Percentiles rank a stretch among this genome's conserved stretches.
These are phyloP conservation scores for Diadegma fenestrale DNA, from an alignment of 2,888 invertebrate species.

Conservation along the genomic window DNA sequence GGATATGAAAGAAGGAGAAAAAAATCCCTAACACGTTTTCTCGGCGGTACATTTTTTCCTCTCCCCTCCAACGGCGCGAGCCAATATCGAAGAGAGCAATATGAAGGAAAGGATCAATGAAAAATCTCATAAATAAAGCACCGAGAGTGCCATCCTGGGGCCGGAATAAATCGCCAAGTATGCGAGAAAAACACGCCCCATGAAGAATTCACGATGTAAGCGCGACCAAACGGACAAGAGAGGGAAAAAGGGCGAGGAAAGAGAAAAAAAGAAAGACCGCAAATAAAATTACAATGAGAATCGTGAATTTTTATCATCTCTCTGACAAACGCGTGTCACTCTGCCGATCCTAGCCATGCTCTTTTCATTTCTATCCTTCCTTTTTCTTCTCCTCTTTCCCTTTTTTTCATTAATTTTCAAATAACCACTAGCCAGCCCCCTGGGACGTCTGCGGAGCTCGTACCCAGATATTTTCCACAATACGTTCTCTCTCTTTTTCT, in stretches of 20 bases:
- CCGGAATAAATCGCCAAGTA: constrained; percentile 32
- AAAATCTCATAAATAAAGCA: constrained; percentile 58
- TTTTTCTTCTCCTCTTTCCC: constrained; percentile 36
- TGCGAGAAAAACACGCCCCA: constrained; percentile 13
- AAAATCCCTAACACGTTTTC: not conserved
- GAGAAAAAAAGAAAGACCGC: not conserved
- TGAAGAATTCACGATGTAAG: constrained; percentile 37
- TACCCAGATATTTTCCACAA: constrained; percentile 41
- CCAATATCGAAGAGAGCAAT: constrained; percentile 27
- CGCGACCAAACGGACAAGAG: not conserved
- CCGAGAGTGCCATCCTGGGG: constrained; percentile 16
- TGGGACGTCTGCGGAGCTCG: constrained; percentile 40
- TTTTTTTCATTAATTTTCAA: constrained; percentile 68
- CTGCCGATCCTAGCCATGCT: constrained; percentile 21
- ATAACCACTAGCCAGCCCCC: constrained; percentile 66
- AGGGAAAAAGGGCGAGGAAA: not conserved
- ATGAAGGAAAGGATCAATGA: constrained; percentile 23
- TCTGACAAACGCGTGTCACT: constrained; percentile 42
- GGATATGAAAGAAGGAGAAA: constrained; percentile 6
- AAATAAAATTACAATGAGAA: constrained; percentile 42
- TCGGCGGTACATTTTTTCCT: not conserved
- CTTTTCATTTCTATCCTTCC: constrained; percentile 31
- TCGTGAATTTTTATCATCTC: constrained; percentile 42
- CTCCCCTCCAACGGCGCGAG: not conserved
- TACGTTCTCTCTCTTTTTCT: constrained; percentile 35